Base-by-base conservation (phyloP, 2,113 vertebrate species). In the Ptilonorhynchus violaceus region DNA sequence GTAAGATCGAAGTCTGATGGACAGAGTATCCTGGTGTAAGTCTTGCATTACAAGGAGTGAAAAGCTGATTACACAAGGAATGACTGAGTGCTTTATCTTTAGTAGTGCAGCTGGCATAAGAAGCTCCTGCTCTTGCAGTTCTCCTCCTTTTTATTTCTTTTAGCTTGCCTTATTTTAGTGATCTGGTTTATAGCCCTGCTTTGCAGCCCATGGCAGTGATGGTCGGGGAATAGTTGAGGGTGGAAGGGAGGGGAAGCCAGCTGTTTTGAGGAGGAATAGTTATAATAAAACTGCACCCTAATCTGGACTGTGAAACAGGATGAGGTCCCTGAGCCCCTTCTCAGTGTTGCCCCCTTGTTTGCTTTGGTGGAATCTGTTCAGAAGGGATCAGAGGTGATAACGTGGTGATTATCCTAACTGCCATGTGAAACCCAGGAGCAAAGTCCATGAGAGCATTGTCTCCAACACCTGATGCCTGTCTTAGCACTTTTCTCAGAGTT, bases 401-500 rank as follows among this genome's bases (percentile, higher is more conserved):
- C 16, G 15, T 37, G 5, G 15, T n/a, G 22, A 41, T 78, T 70
- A n/a, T 13, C 41, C 42, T 37, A 42, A 46, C 12, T 69, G 30
- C 59, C 20, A 2, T 7, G 11, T 52, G 92, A 82, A 91, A 60
- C 62, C 50, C 12, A 5, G 52, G 47, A 84, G 42, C 42, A 30
- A 44, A 68, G 89, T 60, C 58, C 16, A 1, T 3, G 9, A 33
- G 50, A 69, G 11, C 15, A 1, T 66, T 82, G 31, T 92, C 30
- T 88, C 39, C n/a, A 31, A 16, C 46, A 56, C 62, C 37, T 46
- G 70, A 20, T 77, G 41, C 68, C 87, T 80, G 37, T 88, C 81
- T 79, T 89, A 82, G 81, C 60, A 55, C 85, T 92, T 97, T 92
- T 74, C 76, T 85, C 31, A 12, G 66, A 72, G 84, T 77, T 89